phyloP scores from a whole-genome alignment of 1,140 invertebrate genomes.

The Atta colombica region DNA sequence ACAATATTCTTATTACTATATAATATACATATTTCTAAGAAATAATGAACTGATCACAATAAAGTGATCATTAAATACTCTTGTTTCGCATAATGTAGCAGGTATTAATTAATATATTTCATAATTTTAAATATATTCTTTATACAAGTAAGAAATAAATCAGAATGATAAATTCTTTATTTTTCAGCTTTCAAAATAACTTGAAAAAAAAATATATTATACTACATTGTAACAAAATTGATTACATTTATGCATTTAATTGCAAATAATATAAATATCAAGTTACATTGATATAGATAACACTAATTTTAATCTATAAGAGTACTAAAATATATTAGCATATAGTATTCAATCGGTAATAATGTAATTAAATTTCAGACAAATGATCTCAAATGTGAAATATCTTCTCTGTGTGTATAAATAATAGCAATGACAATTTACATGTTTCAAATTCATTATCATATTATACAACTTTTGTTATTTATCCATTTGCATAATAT shows the following conservation, averaged over 20 bases:
- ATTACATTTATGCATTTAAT: conserved; percentile 2
- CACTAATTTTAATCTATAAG: background rate
- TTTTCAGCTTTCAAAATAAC: background rate
- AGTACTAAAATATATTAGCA: background rate
- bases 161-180: background rate
- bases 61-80: background rate
- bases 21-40: background rate
- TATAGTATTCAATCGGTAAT: background rate
- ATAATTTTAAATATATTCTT: background rate
- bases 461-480: conserved; percentile 26
- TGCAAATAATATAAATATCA: background rate
- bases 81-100: background rate
- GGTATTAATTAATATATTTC: background rate
- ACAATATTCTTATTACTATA: too few species aligned
- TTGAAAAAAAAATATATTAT: background rate
- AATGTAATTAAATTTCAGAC: conserved; percentile 16
- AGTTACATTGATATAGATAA: background rate
- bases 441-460: background rate
- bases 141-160: background rate
- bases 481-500: conserved; percentile 38
- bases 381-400: conserved; percentile 8
- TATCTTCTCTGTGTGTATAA: background rate
- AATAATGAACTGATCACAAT: background rate
- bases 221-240: background rate
- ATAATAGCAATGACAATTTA: conserved; percentile 5